Evolutionary conservation across 2,888 invertebrate genomes (phyloP), one percentile per base, ranked within the genome.

Genomic region (Allolobophora icterica): DNA sequence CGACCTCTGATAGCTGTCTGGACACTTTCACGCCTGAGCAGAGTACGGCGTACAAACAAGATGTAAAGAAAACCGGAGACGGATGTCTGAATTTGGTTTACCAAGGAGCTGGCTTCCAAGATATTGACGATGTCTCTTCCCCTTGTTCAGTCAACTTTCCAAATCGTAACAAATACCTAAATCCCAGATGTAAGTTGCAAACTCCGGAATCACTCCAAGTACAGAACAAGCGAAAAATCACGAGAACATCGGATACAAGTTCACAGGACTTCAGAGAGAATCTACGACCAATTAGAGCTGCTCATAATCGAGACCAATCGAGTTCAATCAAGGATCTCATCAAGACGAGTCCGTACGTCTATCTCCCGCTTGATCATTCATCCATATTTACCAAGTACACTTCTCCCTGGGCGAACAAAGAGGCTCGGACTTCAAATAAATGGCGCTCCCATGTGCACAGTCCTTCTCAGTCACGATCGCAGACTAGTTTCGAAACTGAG

Each of bases 301-400:
- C n/a, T n/a, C 71, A 71, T 71, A n/a, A 71, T n/a, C 71, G 71
- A 71, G n/a, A 71, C 71, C 71, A 71, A n/a, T 71, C 71, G 17
- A 71, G 71, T n/a, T n/a, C 30, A 71, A 71, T 71, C n/a, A 71
- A 71, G 71, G 71, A 71, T n/a, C 17, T 71, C 2, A 71, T 71
- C 71, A 71, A 71, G 71, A 71, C 71, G 30, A 71, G 71, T 71
- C 71, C 71, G 1, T 71, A 71, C n/a, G n/a, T 71, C 71, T 71
- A 71, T 17, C 71, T 71, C 30, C 71, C 71, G 6, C 71, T 71
- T 71, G 71, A 71, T n/a, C 71, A 71, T 71, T 71, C 71, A n/a
- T 30, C 71, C 71, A 71, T 71, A 4, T 71, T 71, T n/a, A 71
- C 30, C 71, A 71, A 71, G n/a, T 71, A 71, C n/a, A 11, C 30